phyloP scores from a whole-genome alignment of 2,797 vertebrate species.

The Rhynchonycteris naso region DNA sequence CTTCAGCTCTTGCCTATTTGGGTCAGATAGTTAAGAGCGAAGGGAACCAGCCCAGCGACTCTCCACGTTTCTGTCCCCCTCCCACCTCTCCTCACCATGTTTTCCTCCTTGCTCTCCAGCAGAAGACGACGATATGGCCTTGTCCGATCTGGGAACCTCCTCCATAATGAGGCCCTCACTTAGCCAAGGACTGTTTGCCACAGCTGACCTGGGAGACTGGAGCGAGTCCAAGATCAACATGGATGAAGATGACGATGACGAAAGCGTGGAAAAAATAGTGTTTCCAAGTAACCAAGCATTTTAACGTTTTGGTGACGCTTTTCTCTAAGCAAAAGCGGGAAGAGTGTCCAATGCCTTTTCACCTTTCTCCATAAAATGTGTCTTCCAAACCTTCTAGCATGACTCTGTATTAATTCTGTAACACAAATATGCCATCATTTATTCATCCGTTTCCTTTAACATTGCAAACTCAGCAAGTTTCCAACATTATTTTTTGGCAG shows the following conservation, averaged over 20 bases:
- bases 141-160: constrained; percentile 38
- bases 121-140: constrained; percentile 54
- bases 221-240: constrained; percentile 64
- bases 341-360: neutral
- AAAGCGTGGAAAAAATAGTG: constrained; percentile 73
- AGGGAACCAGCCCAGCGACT: neutral
- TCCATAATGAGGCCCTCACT: constrained; percentile 9
- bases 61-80: neutral
- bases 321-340: neutral
- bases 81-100: neutral
- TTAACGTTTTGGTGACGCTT: neutral
- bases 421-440: neutral
- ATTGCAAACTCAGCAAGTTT: neutral
- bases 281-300: constrained; percentile 73
- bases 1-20: neutral
- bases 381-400: neutral
- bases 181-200: constrained; percentile 50
- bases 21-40: neutral
- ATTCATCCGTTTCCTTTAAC: neutral
- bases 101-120: neutral
- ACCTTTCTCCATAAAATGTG: neutral
- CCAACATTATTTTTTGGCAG: neutral
- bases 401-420: neutral
- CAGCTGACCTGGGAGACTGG: constrained; percentile 67
- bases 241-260: constrained; percentile 80